phyloP scores from a whole-genome alignment of 2,888 invertebrate species.

The Thecocarcelia acutangulata region DNA sequence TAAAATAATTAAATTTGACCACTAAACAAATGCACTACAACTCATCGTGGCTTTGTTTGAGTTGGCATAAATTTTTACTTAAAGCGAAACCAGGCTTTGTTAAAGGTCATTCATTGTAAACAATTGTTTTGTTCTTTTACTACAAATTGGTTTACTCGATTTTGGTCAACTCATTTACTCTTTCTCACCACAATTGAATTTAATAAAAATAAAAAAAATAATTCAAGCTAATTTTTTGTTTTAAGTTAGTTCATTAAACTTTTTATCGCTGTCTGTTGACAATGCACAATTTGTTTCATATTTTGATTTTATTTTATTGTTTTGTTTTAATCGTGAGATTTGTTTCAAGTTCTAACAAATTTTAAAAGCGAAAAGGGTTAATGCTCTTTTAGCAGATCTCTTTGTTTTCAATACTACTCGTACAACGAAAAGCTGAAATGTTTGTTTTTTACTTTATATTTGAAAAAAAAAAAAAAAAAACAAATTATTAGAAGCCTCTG shows the following conservation, averaged over 20 bases:
- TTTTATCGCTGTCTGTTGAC: slow-evolving; percentile 34
- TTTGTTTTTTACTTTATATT: background rate
- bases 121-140: slow-evolving; percentile 17
- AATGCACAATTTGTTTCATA: slow-evolving; percentile 13
- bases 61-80: slow-evolving; percentile 1
- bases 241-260: slow-evolving; percentile 57
- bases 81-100: background rate
- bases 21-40: slow-evolving; percentile 8
- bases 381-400: background rate
- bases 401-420: background rate
- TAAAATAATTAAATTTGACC: background rate
- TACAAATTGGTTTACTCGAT: slow-evolving; percentile 17
- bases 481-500: no score
- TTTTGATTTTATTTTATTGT: slow-evolving; percentile 6
- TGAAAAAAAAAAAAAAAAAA: no score
- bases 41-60: slow-evolving; percentile 12
- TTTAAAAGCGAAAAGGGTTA: slow-evolving; percentile 9
- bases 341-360: slow-evolving; percentile 15
- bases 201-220: background rate
- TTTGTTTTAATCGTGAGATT: slow-evolving; percentile 15
- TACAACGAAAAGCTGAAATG: background rate
- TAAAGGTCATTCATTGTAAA: slow-evolving; percentile 49
- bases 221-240: background rate
- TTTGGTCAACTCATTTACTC: background rate
- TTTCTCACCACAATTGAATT: background rate